A percentile compares a stretch with the other conserved stretches of the same genome.
phyloP scores from a whole-genome alignment of 2,113 vertebrate species.

The Pygoscelis adeliae region DNA sequence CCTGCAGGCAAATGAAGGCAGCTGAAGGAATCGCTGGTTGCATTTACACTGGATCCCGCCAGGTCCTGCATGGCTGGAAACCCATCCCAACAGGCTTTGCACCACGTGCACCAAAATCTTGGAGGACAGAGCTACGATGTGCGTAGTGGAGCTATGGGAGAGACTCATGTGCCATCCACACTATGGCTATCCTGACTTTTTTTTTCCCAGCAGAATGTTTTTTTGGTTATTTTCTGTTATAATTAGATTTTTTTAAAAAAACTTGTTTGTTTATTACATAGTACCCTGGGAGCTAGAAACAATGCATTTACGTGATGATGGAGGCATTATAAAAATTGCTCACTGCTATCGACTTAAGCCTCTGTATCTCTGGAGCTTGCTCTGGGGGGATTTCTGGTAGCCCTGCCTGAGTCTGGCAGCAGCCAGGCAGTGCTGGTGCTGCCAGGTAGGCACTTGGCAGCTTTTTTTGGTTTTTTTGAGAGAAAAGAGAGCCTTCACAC shows the following conservation, averaged over 20 bases:
- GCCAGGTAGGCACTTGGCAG: neutral
- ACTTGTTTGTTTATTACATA: neutral
- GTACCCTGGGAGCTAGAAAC: neutral
- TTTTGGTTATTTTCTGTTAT: neutral
- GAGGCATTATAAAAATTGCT: neutral
- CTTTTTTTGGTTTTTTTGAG: neutral
- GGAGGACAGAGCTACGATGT: neutral
- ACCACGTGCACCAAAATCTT: fast-evolving
- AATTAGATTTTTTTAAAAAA: neutral
- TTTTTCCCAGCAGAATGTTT: neutral
- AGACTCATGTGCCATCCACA: neutral
- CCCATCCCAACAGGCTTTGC: neutral
- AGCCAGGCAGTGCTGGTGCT: neutral
- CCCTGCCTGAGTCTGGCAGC: neutral
- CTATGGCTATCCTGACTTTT: neutral
- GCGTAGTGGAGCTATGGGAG: fast-evolving
- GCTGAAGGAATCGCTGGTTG: neutral
- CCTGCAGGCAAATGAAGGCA: neutral
- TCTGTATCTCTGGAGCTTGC: neutral
- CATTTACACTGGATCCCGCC: neutral
- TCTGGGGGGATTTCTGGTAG: neutral
- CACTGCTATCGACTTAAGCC: neutral
- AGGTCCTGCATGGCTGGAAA: neutral
- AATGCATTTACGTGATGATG: neutral
- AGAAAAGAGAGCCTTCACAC: neutral